Evolutionary conservation across 1,140 invertebrate genomes (phyloP).

Genomic region (Drosophila virilis): DNA sequence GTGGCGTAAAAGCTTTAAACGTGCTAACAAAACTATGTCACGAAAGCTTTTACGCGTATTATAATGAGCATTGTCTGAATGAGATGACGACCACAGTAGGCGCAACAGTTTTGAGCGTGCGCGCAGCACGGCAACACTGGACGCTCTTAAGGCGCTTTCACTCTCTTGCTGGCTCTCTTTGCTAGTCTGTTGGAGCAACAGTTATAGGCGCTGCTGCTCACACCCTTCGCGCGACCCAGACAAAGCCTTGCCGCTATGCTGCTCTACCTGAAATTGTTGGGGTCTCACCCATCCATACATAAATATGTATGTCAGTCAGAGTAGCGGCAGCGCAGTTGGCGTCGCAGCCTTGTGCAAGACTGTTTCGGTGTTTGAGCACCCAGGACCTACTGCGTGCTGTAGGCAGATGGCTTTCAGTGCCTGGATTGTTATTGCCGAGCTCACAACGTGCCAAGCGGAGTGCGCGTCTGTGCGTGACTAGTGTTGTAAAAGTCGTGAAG

Average conservation of each 20-base stretch:
- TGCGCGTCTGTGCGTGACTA: constrained; percentile 40
- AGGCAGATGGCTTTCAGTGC: constrained; percentile 63
- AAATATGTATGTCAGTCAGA: constrained; percentile 3
- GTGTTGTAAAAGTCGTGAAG: constrained; percentile 35
- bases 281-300: constrained; percentile 12
- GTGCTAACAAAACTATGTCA: constrained; percentile 68
- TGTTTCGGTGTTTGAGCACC: constrained; percentile 42
- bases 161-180: constrained; percentile 16
- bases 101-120: constrained; percentile 66
- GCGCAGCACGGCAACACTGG: constrained; percentile 69
- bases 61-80: constrained; percentile 58
- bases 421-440: constrained; percentile 83
- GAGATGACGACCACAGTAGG: constrained; percentile 25
- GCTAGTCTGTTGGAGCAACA: constrained; percentile 56
- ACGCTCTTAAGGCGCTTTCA: constrained; percentile 17
- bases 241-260: constrained; percentile 50
- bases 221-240: constrained; percentile 63
- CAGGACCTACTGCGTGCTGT: constrained; percentile 57
- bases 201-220: constrained; percentile 59
- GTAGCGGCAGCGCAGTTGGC: constrained; percentile 28
- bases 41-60: constrained; percentile 63
- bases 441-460: constrained; percentile 61
- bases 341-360: neutral
- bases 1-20: constrained; percentile 68
- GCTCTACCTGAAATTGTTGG: constrained; percentile 64